phyloP scores from a whole-genome alignment of 2,113 vertebrate species.

The Gorilla gorilla region DNA sequence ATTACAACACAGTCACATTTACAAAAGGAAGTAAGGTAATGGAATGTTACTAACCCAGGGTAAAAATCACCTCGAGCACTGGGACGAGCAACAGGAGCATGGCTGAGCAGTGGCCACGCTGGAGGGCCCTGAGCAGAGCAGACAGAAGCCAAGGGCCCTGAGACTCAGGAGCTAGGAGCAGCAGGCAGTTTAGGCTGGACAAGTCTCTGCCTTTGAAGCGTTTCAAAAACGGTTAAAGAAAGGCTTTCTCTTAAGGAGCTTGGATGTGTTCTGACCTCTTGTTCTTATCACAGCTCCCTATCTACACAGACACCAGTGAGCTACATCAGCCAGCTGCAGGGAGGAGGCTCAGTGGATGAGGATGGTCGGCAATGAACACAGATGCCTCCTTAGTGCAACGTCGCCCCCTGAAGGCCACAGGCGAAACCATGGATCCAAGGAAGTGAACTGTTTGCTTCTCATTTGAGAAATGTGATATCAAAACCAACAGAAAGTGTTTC shows the following conservation, averaged over 20 bases:
- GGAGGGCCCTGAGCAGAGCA: no score
- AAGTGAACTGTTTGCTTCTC: neutral
- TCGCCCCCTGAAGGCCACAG: neutral
- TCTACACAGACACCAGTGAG: neutral
- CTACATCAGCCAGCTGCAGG: neutral
- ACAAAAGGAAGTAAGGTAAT: neutral
- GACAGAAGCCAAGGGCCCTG: neutral
- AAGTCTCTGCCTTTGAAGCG: neutral
- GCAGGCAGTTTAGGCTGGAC: accelerated
- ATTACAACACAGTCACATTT: neutral
- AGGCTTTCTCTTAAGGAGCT: neutral
- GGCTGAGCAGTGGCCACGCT: neutral
- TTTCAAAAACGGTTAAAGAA: neutral
- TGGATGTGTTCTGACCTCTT: neutral
- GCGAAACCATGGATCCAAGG: neutral
- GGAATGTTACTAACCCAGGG: neutral
- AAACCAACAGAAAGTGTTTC: neutral
- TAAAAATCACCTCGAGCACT: neutral
- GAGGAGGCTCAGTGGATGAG: neutral
- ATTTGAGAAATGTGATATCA: neutral
- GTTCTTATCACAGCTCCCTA: neutral
- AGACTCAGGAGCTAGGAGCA: neutral
- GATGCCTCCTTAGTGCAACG: neutral
- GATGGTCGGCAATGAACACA: neutral
- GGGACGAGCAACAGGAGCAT: neutral